Base-by-base conservation (phyloP, 2,113 vertebrate species). In the Ia io region DNA sequence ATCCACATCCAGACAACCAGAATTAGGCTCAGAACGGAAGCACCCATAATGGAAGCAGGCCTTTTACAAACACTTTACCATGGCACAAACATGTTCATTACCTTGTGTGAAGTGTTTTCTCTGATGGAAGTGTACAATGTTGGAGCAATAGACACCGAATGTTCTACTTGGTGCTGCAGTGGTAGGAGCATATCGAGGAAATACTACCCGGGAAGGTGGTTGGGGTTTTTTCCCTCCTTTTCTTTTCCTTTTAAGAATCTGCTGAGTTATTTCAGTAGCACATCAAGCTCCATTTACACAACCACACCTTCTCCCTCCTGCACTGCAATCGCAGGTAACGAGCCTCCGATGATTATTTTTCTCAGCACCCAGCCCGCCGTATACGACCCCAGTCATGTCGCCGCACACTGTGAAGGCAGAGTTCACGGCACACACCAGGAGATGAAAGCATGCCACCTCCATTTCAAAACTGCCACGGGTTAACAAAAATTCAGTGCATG, bases 251-350 rank as follows among this genome's bases (percentile, higher is more conserved):
- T 79, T 6, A 85, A 67, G 78, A 94, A 76, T 95, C 78, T 44
- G 65, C 85, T 32, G 59, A 88, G 90, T 78, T 85, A 88, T 47
- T 96, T 93, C 95, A 70, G 44, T 51, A 79, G 90, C 92, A 88
- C 74, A 71, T 56, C 85, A 74, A 92, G 93, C 56, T 92, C 84
- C 85, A 92, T 85, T 88, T 82, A 65, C 35, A 42, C 16, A 14
- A 37, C 18, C 51, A 16, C 42, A 67, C 71, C 37, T 77, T 69
- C 61, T 89, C 70, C 35, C n/a, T 40, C 59, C 49, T 2, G 23
- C 1, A 3, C 37, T 37, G 79, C 59, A 71, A 47, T 89, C 79
- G 37, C n/a, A 94, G 44, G 89, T 47, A 86, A 94, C 0, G 0
- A 90, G 84, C 32, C 80, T 61, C 88, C 2, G 0, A n/a, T 4